Evolutionary conservation across 2,113 vertebrate genomes (phyloP).

Genomic region (Sciurus niger): DNA sequence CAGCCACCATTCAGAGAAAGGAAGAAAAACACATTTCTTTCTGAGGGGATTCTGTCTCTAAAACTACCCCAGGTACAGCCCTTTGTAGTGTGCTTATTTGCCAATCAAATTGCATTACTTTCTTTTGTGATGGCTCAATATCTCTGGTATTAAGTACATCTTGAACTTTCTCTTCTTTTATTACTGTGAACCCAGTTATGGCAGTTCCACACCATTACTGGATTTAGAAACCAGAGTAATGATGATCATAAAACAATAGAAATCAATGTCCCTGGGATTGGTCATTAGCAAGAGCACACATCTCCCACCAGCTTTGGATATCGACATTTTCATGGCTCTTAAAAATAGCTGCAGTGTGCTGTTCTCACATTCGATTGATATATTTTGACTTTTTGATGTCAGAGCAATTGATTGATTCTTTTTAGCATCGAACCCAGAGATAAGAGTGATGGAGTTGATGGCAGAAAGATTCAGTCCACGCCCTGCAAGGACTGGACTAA

Average conservation of each 20-base stretch:
- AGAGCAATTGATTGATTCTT: constrained; percentile 63
- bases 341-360: constrained; percentile 20
- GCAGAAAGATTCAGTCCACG: constrained; percentile 20
- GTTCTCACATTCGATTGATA: constrained; percentile 62
- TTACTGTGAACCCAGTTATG: not conserved
- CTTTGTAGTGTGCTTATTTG: not conserved
- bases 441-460: constrained; percentile 31
- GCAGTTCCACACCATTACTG: not conserved
- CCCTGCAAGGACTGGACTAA: not conserved
- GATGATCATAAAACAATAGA: not conserved
- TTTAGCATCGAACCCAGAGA: constrained; percentile 42
- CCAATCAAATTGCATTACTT: not conserved
- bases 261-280: constrained; percentile 16
- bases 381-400: constrained; percentile 52
- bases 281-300: not conserved
- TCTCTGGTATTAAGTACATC: not conserved
- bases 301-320: not conserved
- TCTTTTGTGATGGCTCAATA: not conserved
- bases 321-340: constrained; percentile 60
- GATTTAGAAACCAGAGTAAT: constrained; percentile 45
- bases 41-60: not conserved
- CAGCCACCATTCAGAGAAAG: not conserved
- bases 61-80: not conserved
- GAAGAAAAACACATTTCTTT: not conserved
- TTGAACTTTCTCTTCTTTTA: constrained; percentile 60